phyloP scores from a whole-genome alignment of 1,140 invertebrate species.

The Lordiphosa mommai region DNA sequence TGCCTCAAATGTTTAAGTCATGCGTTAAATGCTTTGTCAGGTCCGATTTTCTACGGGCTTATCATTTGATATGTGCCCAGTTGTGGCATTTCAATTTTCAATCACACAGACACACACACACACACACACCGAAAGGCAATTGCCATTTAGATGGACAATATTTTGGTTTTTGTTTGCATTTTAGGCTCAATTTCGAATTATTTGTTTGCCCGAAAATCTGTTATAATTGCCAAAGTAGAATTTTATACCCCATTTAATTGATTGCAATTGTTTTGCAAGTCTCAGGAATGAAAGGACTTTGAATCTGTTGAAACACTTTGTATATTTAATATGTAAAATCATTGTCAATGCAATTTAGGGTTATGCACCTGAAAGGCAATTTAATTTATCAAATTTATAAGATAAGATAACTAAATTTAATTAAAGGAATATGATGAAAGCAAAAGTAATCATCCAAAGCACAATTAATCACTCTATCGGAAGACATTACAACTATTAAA shows the following conservation, averaged over 20 bases:
- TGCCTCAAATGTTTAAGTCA: slow-evolving; percentile 47
- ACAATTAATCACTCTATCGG: too few species aligned
- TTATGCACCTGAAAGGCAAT: too few species aligned
- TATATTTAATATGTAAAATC: neutral
- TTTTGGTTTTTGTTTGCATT: slow-evolving; percentile 51
- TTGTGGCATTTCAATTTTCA: slow-evolving; percentile 43
- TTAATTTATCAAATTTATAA: too few species aligned
- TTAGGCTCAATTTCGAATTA: slow-evolving; percentile 14
- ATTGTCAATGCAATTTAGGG: slow-evolving; percentile 25
- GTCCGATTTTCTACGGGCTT: slow-evolving; percentile 51
- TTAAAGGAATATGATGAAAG: too few species aligned
- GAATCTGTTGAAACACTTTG: slow-evolving; percentile 1
- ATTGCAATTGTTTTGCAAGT: slow-evolving; percentile 34
- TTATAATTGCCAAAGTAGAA: slow-evolving; percentile 18
- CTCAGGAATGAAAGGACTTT: neutral
- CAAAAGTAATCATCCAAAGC: too few species aligned
- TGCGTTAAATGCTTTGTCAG: slow-evolving; percentile 65
- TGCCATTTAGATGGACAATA: slow-evolving; percentile 59
- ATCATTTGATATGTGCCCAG: neutral
- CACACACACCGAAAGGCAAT: slow-evolving; percentile 60
- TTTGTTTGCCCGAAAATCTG: slow-evolving; percentile 23
- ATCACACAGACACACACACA: slow-evolving; percentile 62
- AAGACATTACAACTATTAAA: too few species aligned
- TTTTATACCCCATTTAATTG: slow-evolving; percentile 43
- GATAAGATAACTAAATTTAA: too few species aligned